Evolutionary conservation across 2,113 vertebrate genomes (phyloP).

Genomic region (Pangasianodon hypophthalmus): DNA sequence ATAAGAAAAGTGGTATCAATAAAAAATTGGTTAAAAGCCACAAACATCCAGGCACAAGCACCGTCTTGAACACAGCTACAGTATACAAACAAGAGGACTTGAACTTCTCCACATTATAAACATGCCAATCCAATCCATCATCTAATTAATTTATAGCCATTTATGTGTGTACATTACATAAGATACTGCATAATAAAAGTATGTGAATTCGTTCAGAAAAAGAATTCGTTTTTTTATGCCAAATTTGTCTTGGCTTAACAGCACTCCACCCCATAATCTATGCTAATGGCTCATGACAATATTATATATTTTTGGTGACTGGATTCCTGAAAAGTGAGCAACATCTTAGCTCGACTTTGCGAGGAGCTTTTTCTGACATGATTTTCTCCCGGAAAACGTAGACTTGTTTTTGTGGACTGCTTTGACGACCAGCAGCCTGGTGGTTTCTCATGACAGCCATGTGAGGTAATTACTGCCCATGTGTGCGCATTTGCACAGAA

Average conservation of each 20-base stretch:
- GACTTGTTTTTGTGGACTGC: constrained; percentile 43
- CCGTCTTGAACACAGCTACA: not conserved
- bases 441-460: constrained; percentile 31
- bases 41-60: no score
- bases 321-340: not conserved
- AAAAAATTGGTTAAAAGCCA: not conserved
- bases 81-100: not conserved
- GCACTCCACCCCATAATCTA: not conserved
- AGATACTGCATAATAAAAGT: not conserved
- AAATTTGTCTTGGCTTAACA: not conserved
- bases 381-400: not conserved
- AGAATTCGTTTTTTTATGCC: not conserved
- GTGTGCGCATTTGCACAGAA: not conserved
- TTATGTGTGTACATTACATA: not conserved
- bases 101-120: not conserved
- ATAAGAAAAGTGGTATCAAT: not conserved
- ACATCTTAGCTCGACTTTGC: not conserved
- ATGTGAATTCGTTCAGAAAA: not conserved
- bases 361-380: not conserved
- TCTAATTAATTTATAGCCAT: not conserved
- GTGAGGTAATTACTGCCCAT: constrained; percentile 35
- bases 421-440: constrained; percentile 44
- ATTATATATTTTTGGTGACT: not conserved
- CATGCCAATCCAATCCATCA: not conserved
- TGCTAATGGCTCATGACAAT: not conserved